phyloP scores from a whole-genome alignment of 2,113 vertebrate genomes.

The Gasterosteus aculeatus region DNA sequence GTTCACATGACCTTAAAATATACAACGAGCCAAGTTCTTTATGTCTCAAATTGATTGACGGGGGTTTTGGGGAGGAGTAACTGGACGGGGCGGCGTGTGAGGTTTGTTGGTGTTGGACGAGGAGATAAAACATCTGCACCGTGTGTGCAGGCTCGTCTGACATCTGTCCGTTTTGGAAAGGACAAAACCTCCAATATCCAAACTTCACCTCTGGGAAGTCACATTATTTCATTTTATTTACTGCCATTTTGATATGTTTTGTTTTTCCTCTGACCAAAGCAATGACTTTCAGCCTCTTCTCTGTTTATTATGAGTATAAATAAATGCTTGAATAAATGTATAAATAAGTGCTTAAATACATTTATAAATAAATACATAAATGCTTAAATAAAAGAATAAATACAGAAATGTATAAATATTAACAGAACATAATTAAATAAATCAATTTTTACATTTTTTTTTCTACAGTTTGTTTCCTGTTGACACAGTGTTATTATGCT shows the following conservation, averaged over 20 bases:
- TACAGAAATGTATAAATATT: too few species aligned
- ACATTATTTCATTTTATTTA: background rate
- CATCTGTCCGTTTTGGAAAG: background rate
- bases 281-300: background rate
- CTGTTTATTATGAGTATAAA: background rate
- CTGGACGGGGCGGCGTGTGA: background rate
- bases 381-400: too few species aligned
- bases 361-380: too few species aligned
- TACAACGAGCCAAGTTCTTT: too few species aligned
- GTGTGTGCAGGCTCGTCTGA: background rate
- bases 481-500: background rate
- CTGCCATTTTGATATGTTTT: background rate
- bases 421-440: too few species aligned
- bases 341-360: too few species aligned
- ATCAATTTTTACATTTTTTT: too few species aligned
- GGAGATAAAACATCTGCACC: background rate
- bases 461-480: too few species aligned
- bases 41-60: background rate
- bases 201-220: too few species aligned
- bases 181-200: background rate
- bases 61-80: background rate
- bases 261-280: background rate
- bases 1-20: background rate
- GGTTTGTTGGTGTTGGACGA: constrained; percentile 3
- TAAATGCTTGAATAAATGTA: too few species aligned